Base-by-base conservation (phyloP, 2,888 invertebrate genomes). In the Mermis nigrescens region DNA sequence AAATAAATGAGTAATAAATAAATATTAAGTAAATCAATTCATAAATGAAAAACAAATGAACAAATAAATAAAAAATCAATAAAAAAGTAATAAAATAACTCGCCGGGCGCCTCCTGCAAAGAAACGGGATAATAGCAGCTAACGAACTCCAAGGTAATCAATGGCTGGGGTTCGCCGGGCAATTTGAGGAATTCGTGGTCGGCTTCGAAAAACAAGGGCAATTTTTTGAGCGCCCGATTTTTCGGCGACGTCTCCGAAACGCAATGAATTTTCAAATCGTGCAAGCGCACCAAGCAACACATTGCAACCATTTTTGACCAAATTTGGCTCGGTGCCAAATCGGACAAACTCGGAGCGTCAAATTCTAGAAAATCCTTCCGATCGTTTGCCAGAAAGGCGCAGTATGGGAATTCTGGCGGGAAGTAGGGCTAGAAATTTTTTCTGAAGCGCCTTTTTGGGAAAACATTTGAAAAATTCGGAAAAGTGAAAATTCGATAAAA, bases 141-240 rank as follows among this genome's bases (percentile, higher is more conserved):
- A 0, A 90, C 90, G 65, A 91, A 85, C 73, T 98, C 95, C 0
- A 91, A 84, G 75, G 95, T 94, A n/a, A 95, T 72, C 31, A 91
- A 82, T 24, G 88, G 85, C 66, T 88, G 84, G 71, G 91, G 90
- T n/a, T n/a, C n/a, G 12, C 84, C 83, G 1, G 94, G 94, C 64
- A 92, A 78, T 31, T 83, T 83, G 66, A 86, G 84, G 63, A 83
- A 82, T 69, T 84, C 73, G 65, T 76, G 74, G 66, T 80, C 78
- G 1, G 78, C 76, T 57, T 74, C 67, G 51, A 77, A 66, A 62
- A 71, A 58, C 57, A 68, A 78, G 65, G 84, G 77, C 69, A 87
- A 85, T 75, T 88, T 88, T 77, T 87, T 87, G n/a, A n/a, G n/a
- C 24, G 83, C 81, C 62, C 80, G 76, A 65, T 82, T 80, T 65